Evolutionary conservation across 2,888 invertebrate genomes (phyloP).

Genomic region (Auanema sp.): DNA sequence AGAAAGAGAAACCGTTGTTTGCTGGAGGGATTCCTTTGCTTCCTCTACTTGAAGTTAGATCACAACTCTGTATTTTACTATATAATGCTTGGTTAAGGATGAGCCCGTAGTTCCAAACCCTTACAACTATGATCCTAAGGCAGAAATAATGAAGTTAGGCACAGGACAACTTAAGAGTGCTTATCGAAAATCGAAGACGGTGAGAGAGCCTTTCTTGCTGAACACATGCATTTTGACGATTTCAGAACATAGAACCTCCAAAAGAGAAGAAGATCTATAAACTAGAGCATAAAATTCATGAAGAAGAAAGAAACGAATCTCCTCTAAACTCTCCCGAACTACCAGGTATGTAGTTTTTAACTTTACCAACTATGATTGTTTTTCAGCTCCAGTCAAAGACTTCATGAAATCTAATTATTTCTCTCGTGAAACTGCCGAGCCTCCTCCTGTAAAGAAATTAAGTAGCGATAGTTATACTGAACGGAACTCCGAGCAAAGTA

Average conservation of each 20-base stretch:
- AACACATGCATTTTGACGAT: slow-evolving; percentile 10
- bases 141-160: slow-evolving; percentile 42
- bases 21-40: slow-evolving; percentile 36
- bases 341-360: too few species aligned
- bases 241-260: slow-evolving; percentile 34
- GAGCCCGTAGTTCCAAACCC: slow-evolving; percentile 38
- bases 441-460: too few species aligned
- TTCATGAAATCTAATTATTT: too few species aligned
- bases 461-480: too few species aligned
- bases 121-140: slow-evolving; percentile 46
- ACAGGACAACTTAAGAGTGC: slow-evolving; percentile 45
- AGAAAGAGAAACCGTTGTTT: slow-evolving; percentile 31
- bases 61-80: background rate
- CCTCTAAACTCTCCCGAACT: too few species aligned
- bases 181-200: slow-evolving; percentile 37
- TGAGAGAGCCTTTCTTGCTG: slow-evolving; percentile 13
- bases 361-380: too few species aligned
- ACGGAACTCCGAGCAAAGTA: too few species aligned
- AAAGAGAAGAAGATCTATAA: slow-evolving; percentile 39
- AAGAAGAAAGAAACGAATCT: slow-evolving; percentile 12
- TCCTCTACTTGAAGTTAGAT: slow-evolving; percentile 18
- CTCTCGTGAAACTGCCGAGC: too few species aligned
- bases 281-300: slow-evolving; percentile 24
- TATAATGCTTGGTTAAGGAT: slow-evolving; percentile 12
- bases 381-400: too few species aligned